Conservation (phyloP, 1,140 invertebrate species). For the Coenobita brevimanus region DNA sequence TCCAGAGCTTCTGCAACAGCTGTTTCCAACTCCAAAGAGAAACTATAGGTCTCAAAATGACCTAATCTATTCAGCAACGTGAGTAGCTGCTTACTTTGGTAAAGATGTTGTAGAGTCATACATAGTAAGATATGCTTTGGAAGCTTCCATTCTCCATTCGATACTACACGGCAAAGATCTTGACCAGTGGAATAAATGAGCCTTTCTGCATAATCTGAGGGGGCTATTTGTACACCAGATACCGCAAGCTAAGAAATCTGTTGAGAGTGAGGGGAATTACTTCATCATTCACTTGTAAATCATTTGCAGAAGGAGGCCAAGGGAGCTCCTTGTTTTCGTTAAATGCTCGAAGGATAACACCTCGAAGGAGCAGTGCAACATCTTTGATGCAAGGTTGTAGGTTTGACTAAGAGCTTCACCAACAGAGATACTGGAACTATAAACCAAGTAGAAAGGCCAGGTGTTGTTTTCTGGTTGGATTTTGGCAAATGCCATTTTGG, state of each 20-base stretch:
- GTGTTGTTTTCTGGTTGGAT: conserved; percentile 1
- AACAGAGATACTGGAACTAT: conserved; percentile 21
- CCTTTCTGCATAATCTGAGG: conserved; percentile 16
- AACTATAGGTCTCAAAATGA: conserved; percentile 13
- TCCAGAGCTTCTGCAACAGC: not conserved
- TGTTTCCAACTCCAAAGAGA: conserved; percentile 12
- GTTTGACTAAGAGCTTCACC: not conserved
- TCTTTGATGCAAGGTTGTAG: not conserved
- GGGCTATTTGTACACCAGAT: not conserved
- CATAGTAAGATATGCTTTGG: conserved; percentile 11
- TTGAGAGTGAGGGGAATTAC: not conserved
- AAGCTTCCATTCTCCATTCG: conserved; percentile 8
- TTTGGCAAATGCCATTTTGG: not conserved
- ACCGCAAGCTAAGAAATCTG: too few relatives aligned
- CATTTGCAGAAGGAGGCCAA: conserved; percentile 3
- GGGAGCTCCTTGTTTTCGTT: not conserved
- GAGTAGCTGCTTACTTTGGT: conserved; percentile 15
- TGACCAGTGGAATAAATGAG: conserved; percentile 17
- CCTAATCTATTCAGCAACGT: not conserved
- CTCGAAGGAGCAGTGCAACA: conserved; percentile 7
- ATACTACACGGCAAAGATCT: conserved; percentile 3
- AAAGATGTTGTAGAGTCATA: conserved; percentile 15
- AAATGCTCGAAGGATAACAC: conserved; percentile 6
- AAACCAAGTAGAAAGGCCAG: not conserved
- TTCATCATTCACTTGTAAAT: conserved; percentile 19